These are phyloP conservation scores for Drosophila monieri DNA, from an alignment of 2,888 invertebrate genomes.

Conservation along the genomic window DNA sequence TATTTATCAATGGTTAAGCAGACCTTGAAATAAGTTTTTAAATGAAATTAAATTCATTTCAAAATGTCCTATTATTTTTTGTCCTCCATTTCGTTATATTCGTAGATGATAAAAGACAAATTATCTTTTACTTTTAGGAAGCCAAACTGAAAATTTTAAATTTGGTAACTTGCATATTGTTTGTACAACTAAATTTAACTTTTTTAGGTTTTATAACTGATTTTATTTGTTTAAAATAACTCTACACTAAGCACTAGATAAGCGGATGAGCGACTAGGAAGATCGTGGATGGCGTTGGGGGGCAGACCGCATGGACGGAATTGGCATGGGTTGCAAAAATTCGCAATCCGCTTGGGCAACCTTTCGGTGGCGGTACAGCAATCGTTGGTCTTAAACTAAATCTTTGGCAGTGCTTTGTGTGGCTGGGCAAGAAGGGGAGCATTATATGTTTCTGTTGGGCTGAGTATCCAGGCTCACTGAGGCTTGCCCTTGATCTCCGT, in stretches of 20 bases:
- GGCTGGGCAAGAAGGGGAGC: conserved; percentile 5
- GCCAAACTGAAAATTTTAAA: background rate
- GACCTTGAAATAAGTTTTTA: too few species aligned
- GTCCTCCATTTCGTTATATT: too few species aligned
- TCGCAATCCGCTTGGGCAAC: conserved; percentile 3
- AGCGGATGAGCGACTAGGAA: conserved; percentile 61
- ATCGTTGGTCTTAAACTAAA: conserved; percentile 44
- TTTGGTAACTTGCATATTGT: background rate
- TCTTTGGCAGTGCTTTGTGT: conserved; percentile 68
- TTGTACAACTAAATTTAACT: background rate
- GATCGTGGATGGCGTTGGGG: conserved; percentile 34
- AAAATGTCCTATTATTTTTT: too few species aligned
- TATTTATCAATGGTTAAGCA: too few species aligned
- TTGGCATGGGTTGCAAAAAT: conserved; percentile 42
- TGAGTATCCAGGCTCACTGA: conserved; percentile 47
- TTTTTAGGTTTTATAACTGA: conserved; percentile 40
- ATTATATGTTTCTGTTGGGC: conserved; percentile 32
- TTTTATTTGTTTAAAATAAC: conserved; percentile 63
- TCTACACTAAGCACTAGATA: conserved; percentile 46
- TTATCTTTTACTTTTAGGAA: background rate
- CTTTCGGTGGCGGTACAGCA: background rate
- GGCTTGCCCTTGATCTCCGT: conserved; percentile 43
- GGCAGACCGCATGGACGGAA: conserved; percentile 70
- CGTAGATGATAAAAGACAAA: background rate
- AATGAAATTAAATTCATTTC: too few species aligned